Percentiles rank a stretch among this genome's conserved stretches.
Evolutionary conservation across 2,888 invertebrate genomes (phyloP).

Genomic region (Apomyelois bistriatella): DNA sequence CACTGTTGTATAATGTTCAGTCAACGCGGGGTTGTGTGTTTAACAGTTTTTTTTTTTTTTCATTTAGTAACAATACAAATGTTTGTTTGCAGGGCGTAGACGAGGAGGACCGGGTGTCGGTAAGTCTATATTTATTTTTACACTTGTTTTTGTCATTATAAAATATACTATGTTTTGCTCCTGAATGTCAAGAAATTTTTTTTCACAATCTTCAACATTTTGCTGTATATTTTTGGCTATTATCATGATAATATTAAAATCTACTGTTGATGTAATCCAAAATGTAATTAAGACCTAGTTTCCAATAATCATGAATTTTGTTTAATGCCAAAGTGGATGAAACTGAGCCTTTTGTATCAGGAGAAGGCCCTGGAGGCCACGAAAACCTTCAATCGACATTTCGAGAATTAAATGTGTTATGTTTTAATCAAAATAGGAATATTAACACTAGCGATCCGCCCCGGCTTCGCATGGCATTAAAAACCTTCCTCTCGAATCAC

Average conservation of each 20-base stretch:
- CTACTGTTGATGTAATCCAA: neutral
- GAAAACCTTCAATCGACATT: too few relatives aligned
- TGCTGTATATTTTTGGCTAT: neutral
- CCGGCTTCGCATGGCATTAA: too few relatives aligned
- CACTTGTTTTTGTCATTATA: neutral
- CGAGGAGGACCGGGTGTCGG: slow-evolving; percentile 88
- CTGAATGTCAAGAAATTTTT: slow-evolving; percentile 1
- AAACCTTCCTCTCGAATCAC: too few relatives aligned
- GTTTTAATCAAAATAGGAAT: too few relatives aligned
- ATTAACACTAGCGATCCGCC: too few relatives aligned
- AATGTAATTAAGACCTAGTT: neutral
- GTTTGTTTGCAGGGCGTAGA: slow-evolving; percentile 83
- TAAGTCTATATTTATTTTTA: slow-evolving; percentile 70
- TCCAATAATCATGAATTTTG: too few relatives aligned
- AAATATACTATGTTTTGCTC: neutral
- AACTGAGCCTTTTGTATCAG: too few relatives aligned
- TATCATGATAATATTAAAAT: neutral
- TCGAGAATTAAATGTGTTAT: too few relatives aligned
- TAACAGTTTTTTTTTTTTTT: slow-evolving; percentile 35
- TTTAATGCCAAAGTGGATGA: too few relatives aligned
- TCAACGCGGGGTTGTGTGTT: slow-evolving; percentile 60
- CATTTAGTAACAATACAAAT: slow-evolving; percentile 24
- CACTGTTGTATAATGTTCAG: slow-evolving; percentile 36
- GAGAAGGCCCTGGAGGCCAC: too few relatives aligned
- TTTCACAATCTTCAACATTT: neutral